Conservation (phyloP, 2,797 vertebrate species). For the Trachurus trachurus region DNA sequence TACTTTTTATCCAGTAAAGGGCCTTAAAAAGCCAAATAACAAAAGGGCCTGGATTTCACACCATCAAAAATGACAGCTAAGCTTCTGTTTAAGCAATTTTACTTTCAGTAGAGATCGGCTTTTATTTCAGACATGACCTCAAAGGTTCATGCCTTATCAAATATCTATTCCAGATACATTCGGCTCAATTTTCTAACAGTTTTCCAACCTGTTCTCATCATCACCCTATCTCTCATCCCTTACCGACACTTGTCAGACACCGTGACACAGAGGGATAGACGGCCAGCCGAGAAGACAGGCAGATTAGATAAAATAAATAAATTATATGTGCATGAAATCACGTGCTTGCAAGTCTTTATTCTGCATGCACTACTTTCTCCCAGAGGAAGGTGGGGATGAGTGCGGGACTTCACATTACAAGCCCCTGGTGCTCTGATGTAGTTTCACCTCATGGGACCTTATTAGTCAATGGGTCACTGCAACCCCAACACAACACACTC, state of each 20-base stretch:
- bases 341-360: conserved; percentile 33
- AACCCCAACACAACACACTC: conserved; percentile 63
- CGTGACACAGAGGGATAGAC: conserved; percentile 26
- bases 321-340: conserved; percentile 59
- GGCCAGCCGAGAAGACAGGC: conserved; percentile 12
- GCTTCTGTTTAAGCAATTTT: neutral
- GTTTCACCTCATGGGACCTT: conserved; percentile 77
- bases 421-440: conserved; percentile 57
- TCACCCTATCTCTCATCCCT: conserved; percentile 13
- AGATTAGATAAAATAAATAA: conserved; percentile 60
- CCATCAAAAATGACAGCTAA: neutral
- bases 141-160: neutral
- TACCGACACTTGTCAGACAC: conserved; percentile 36
- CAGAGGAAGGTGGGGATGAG: conserved; percentile 47
- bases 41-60: neutral
- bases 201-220: neutral
- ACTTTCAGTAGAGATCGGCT: neutral
- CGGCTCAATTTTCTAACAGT: neutral
- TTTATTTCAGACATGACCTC: neutral
- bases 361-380: conserved; percentile 31
- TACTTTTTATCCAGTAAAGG: neutral
- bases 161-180: neutral
- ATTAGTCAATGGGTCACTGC: conserved; percentile 78
- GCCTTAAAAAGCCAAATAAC: neutral
- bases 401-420: conserved; percentile 54